Percentiles rank a stretch among this genome's conserved stretches.
phyloP scores from a whole-genome alignment of 2,113 vertebrate species.

The Stegastes partitus region DNA sequence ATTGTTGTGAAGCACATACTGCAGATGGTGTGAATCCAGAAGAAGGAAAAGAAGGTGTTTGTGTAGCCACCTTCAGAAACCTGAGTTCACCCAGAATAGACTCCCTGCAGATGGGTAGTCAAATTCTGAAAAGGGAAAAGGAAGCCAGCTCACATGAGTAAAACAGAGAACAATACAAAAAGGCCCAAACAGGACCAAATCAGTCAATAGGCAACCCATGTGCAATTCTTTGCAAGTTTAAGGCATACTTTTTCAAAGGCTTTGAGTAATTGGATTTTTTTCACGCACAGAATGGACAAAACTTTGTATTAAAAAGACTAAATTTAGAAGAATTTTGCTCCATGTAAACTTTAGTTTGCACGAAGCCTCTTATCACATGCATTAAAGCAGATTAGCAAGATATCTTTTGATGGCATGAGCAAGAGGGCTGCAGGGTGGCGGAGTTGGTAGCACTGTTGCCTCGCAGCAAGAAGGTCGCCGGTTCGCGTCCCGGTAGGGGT shows the following conservation, averaged over 20 bases:
- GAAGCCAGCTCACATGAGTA: constrained; percentile 40
- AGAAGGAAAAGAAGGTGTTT: not conserved
- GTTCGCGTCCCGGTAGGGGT: no score
- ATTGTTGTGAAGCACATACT: not conserved
- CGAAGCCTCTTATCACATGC: no score
- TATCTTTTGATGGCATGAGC: no score
- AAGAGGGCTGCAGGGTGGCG: no score
- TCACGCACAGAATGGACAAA: not conserved
- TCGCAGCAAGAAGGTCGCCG: no score
- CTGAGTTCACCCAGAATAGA: constrained; percentile 64
- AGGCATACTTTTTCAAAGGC: no score
- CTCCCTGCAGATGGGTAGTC: constrained; percentile 66
- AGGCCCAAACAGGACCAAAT: constrained; percentile 4
- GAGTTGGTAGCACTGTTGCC: no score
- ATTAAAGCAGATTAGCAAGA: no score
- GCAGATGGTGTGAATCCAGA: not conserved
- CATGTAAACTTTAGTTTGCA: not conserved
- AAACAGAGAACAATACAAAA: constrained; percentile 18
- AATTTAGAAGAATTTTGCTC: not conserved
- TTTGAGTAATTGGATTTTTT: not conserved
- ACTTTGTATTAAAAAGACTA: no score
- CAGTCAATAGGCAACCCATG: not conserved
- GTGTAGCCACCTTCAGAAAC: constrained; percentile 69
- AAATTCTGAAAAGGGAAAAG: constrained; percentile 54
- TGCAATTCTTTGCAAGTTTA: no score